These are phyloP conservation scores for Atta colombica DNA, from an alignment of 1,140 invertebrate species.

Conservation along the genomic window DNA sequence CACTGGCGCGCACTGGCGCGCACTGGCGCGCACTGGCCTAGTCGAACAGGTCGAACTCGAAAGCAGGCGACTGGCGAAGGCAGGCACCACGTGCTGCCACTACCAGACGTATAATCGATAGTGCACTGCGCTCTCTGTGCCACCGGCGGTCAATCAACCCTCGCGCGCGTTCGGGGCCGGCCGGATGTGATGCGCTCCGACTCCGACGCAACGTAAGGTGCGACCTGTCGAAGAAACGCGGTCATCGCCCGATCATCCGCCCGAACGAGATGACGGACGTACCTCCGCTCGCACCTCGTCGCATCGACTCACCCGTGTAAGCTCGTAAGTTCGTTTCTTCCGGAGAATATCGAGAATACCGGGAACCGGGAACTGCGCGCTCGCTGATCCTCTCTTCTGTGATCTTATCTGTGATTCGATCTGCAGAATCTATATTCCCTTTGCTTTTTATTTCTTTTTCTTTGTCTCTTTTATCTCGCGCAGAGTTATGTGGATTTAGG, in stretches of 20 bases:
- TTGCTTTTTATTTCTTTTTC: neutral
- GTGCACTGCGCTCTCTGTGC: constrained; percentile 83
- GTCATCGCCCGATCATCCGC: constrained; percentile 11
- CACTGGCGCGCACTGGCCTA: constrained; percentile 29
- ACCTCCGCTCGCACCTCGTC: neutral
- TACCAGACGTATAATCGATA: constrained; percentile 80
- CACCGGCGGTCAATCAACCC: constrained; percentile 84
- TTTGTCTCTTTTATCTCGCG: neutral
- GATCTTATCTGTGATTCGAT: no score
- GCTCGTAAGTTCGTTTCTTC: constrained; percentile 9
- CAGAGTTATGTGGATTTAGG: neutral
- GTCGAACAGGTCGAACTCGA: constrained; percentile 48
- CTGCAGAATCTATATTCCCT: no score
- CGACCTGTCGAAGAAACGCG: constrained; percentile 42
- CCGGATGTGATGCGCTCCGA: constrained; percentile 75
- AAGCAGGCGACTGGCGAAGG: constrained; percentile 33
- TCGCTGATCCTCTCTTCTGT: neutral
- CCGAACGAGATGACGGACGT: neutral
- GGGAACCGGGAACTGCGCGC: neutral
- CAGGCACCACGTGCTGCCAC: constrained; percentile 83
- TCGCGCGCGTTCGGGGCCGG: constrained; percentile 80
- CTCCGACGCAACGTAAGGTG: constrained; percentile 63
- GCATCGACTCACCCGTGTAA: neutral
- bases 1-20: constrained; percentile 36
- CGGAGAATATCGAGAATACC: no score